Evolutionary conservation across 2,888 invertebrate genomes (phyloP), one percentile per base, ranked within the genome.

Genomic region (Scaptodrosophila latifasciaeformis): DNA sequence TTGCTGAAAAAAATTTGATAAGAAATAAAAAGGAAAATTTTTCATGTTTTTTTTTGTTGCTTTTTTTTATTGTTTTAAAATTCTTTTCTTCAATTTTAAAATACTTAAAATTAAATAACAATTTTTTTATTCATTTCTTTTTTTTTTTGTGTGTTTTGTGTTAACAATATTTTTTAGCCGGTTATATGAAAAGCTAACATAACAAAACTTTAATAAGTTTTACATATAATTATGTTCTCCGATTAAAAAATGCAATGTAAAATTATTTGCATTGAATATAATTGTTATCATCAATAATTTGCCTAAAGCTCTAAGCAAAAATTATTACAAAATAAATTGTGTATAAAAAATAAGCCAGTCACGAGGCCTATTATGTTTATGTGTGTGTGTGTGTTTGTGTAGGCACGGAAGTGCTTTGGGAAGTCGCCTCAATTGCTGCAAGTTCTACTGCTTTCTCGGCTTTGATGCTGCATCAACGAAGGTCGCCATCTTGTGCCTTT

Each of bases 151-250:
- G 29, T 31, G 35, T 3, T 17, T 52, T 27, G 24, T 31, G 7
- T 52, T 37, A 15, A 18, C 24, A 52, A 52, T 54, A 39, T 47
- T 54, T 12, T 9, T 18, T 37, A 17, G 49, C 60, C 45, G 24
- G 35, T 50, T 52, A 35, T 48, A 48, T 47, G 64, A 77, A 76
- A 78, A 76, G 75, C 81, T 76, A 76, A 59, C 75, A 74, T 77
- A 77, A 77, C 78, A 76, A 76, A 66, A 75, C 78, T 75, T 75
- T 75, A 79, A 75, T 47, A 56, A 55, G 58, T 66, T 60, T 62
- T 68, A 60, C 59, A 21, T 49, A 4, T 7, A 59, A 56, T 61
- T 55, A 49, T 39, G 43, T 19, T 12, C n/a, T n/a, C n/a, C n/a
- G n/a, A n/a, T n/a, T n/a, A n/a, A n/a, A n/a, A n/a, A n/a, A n/a